A percentile compares a stretch with the other conserved stretches of the same genome.
Evolutionary conservation across 2,113 vertebrate species (phyloP).

Genomic region (Myotis lucifugus): DNA sequence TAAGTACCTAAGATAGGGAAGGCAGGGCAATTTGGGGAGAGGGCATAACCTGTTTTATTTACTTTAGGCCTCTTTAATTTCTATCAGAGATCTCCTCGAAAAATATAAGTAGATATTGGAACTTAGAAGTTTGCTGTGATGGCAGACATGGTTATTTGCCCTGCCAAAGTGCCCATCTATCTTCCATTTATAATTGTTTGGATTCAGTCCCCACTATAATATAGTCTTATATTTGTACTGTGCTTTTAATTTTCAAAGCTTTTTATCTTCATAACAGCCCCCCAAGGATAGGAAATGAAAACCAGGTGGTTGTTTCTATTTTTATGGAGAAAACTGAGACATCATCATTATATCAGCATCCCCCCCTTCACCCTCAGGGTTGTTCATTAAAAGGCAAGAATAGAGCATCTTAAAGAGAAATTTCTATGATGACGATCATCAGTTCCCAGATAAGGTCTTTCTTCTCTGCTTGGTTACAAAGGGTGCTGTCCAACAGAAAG

Average conservation of each 20-base stretch:
- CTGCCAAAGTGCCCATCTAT: conserved; percentile 51
- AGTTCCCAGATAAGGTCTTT: conserved; percentile 34
- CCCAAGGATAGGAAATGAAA: conserved; percentile 54
- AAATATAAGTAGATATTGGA: conserved; percentile 1
- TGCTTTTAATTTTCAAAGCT: conserved; percentile 70
- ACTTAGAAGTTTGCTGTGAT: conserved; percentile 48
- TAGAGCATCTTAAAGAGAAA: conserved; percentile 34
- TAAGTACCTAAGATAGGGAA: neutral
- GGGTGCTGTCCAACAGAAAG: neutral
- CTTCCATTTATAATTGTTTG: conserved; percentile 67
- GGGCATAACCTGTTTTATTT: neutral
- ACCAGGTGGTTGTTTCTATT: conserved; percentile 53
- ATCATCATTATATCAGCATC: conserved; percentile 12
- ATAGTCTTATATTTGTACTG: conserved; percentile 48
- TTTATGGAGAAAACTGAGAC: conserved; percentile 51
- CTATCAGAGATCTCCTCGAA: neutral
- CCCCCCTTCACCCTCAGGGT: neutral
- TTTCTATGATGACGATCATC: neutral
- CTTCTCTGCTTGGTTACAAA: conserved; percentile 17
- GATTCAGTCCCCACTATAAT: conserved; percentile 50
- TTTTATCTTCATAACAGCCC: conserved; percentile 35
- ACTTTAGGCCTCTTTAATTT: conserved; percentile 12
- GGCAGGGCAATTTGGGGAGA: neutral
- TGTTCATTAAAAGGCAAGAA: conserved; percentile 10
- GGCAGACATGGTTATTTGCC: conserved; percentile 27